A percentile compares a stretch with the other conserved stretches of the same genome.
Evolutionary conservation across 2,797 vertebrate genomes (phyloP).

Genomic region (Crocidura indochinensis): DNA sequence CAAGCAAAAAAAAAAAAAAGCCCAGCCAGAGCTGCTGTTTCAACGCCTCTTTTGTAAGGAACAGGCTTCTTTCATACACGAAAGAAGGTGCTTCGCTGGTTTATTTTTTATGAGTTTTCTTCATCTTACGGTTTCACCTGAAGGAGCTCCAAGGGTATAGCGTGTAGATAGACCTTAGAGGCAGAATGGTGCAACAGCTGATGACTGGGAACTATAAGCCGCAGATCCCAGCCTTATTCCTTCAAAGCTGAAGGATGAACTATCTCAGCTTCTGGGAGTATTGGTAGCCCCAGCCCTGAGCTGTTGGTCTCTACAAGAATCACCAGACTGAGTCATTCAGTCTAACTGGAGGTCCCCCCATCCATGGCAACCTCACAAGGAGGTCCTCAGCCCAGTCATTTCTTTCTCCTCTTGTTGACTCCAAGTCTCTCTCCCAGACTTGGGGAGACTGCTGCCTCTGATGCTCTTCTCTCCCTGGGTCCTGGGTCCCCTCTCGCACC

Average conservation of each 20-base stretch:
- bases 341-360: background rate
- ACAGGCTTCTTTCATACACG: background rate
- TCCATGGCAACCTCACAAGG: background rate
- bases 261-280: constrained; percentile 38
- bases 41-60: constrained; percentile 1
- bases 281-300: background rate
- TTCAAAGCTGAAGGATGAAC: background rate
- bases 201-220: rapidly evolving
- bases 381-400: too few relatives aligned
- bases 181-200: background rate
- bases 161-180: background rate
- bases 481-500: background rate
- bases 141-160: background rate
- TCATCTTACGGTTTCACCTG: constrained; percentile 14
- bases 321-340: background rate
- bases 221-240: background rate
- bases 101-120: background rate
- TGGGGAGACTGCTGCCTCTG: background rate
- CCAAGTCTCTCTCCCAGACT: too few relatives aligned
- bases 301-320: background rate
- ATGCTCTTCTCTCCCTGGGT: background rate
- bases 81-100: too few relatives aligned
- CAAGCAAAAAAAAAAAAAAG: background rate
- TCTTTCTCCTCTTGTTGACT: background rate
- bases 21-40: background rate